Base-by-base conservation (phyloP, 2,797 vertebrate genomes). In the Borostomias antarcticus region DNA sequence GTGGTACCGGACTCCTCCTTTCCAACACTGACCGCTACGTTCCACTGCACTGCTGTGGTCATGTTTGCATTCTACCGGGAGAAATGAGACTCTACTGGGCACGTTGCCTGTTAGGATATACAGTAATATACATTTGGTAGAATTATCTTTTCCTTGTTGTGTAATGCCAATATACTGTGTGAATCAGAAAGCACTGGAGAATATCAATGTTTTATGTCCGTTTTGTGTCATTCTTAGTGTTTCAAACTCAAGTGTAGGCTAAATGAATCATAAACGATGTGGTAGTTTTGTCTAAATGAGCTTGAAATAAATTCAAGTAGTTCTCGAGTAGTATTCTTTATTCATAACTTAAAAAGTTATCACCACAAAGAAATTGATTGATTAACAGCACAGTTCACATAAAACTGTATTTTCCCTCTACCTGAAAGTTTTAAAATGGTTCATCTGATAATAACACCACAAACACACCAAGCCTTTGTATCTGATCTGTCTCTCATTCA, bases 281-380 rank as follows among this genome's bases (percentile, higher is more conserved):
- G 15, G 4, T 40, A 32, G 9, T 52, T 19, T 21, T 50, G 54
- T 72, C 64, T 53, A 68, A 10, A 33, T 69, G 37, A 54, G 52
- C 37, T 72, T 64, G 26, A 73, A 75, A 79, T 78, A 75, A 82
- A 82, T 72, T 70, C 63, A 70, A 68, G 64, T 66, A 75, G 29
- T 47, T 15, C 13, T 43, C 7, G 15, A 15, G 6, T 1, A 43
- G 40, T 15, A 4, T 4, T 43, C 15, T 43, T 43, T 43, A 43
- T 43, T 43, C 13, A 43, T 17, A 15, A 15, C n/a, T 3, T 17
- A 43, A 17, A 7, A 43, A 43, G 40, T 4, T 17, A n/a, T 43
- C 5, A 43, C 15, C n/a, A 43, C n/a, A 17, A 43, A n/a, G n/a
- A n/a, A n/a, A n/a, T n/a, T n/a, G n/a, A n/a, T n/a, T n/a, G n/a